phyloP scores from a whole-genome alignment of 2,888 invertebrate species.

The Stratiomys singularior region DNA sequence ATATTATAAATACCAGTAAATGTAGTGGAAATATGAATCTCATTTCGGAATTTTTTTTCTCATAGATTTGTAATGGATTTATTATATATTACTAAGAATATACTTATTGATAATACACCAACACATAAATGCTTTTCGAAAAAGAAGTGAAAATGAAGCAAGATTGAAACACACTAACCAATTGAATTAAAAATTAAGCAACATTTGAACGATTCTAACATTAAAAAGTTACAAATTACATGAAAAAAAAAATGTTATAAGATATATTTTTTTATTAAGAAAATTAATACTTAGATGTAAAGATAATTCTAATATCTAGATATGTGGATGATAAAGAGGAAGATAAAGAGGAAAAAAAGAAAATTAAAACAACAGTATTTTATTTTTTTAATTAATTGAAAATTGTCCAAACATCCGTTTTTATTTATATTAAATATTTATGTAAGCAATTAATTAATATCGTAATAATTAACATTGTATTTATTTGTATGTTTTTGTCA shows the following conservation, averaged over 20 bases:
- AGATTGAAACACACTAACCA: neutral
- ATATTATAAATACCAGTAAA: conserved; percentile 20
- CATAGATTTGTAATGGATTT: conserved; percentile 13
- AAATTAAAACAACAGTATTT: conserved; percentile 37
- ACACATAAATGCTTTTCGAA: conserved; percentile 22
- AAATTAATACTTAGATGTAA: conserved; percentile 12
- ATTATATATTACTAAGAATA: conserved; percentile 17
- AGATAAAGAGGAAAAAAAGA: neutral
- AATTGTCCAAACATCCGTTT: conserved; percentile 31
- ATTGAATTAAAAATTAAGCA: neutral
- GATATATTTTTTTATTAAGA: conserved; percentile 40
- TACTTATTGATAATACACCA: neutral
- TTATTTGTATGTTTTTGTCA: conserved; percentile 17
- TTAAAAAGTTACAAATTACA: conserved; percentile 20
- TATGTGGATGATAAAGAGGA: neutral
- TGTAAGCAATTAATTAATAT: conserved; percentile 35
- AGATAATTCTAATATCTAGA: no score
- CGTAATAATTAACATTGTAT: neutral
- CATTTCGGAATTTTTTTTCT: conserved; percentile 26
- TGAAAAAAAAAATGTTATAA: conserved; percentile 4
- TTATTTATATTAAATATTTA: conserved; percentile 46
- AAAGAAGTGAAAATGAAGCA: neutral
- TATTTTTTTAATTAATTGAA: conserved; percentile 42
- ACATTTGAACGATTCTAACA: conserved; percentile 12
- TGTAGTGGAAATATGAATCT: conserved; percentile 6